phyloP scores from a whole-genome alignment of 2,113 vertebrate genomes.

The Hemichromis elongatus region DNA sequence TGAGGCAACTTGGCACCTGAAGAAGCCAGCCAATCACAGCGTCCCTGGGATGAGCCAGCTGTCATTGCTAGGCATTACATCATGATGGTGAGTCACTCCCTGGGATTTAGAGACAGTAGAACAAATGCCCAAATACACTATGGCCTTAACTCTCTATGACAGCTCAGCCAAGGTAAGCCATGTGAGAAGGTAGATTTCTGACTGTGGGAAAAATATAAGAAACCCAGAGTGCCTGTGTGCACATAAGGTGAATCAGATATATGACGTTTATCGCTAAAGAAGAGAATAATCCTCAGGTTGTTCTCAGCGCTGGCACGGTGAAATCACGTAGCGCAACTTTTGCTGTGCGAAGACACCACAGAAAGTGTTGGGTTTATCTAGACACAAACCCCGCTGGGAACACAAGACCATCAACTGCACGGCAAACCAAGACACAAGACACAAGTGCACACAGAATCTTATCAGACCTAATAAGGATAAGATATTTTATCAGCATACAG shows the following conservation, averaged over 20 bases:
- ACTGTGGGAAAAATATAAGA: neutral
- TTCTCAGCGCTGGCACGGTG: neutral
- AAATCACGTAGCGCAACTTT: neutral
- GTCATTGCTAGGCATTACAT: slow-evolving; percentile 67
- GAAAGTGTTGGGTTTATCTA: no score
- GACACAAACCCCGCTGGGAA: no score
- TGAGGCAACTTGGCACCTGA: slow-evolving; percentile 33
- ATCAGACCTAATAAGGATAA: no score
- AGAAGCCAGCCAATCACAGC: slow-evolving; percentile 39
- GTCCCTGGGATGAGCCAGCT: slow-evolving; percentile 45
- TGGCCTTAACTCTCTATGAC: neutral
- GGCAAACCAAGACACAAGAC: no score
- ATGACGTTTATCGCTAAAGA: neutral
- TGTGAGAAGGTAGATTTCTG: neutral
- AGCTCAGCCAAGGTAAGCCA: neutral
- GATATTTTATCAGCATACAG: no score
- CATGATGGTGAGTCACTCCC: slow-evolving; percentile 65
- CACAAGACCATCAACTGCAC: no score
- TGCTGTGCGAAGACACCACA: neutral
- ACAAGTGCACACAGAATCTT: no score
- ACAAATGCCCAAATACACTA: neutral
- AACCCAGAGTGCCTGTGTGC: neutral
- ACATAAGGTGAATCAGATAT: neutral
- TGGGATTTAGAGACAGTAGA: slow-evolving; percentile 31
- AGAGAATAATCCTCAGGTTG: neutral